These are phyloP conservation scores for Tuta absoluta DNA, from an alignment of 2,888 invertebrate species.

Conservation along the genomic window DNA sequence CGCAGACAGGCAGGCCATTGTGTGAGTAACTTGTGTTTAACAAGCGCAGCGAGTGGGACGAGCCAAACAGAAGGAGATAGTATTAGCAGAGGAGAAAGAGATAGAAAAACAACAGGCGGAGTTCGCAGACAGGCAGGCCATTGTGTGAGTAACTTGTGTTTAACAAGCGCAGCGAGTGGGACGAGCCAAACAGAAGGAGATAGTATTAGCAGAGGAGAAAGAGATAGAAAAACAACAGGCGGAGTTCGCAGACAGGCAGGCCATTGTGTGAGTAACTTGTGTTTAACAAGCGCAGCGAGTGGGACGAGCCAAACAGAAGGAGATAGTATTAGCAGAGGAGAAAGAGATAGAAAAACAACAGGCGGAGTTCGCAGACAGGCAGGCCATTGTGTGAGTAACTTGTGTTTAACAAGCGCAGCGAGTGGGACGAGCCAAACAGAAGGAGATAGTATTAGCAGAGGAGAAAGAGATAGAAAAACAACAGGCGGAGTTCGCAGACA, in stretches of 20 bases:
- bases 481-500: slow-evolving; percentile 45
- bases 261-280: slow-evolving; percentile 50
- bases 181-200: too few relatives aligned
- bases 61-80: too few relatives aligned
- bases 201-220: too few relatives aligned
- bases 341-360: slow-evolving; percentile 51
- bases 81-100: too few relatives aligned
- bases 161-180: too few relatives aligned
- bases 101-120: too few relatives aligned
- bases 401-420: slow-evolving; percentile 71
- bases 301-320: slow-evolving; percentile 73
- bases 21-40: slow-evolving; percentile 46
- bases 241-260: slow-evolving; percentile 46
- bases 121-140: too few relatives aligned
- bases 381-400: slow-evolving; percentile 50
- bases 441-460: slow-evolving; percentile 65
- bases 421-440: slow-evolving; percentile 75
- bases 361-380: slow-evolving; percentile 49
- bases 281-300: slow-evolving; percentile 74
- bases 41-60: too few relatives aligned
- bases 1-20: slow-evolving; percentile 48
- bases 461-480: slow-evolving; percentile 58
- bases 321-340: slow-evolving; percentile 70
- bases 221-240: slow-evolving; percentile 51
- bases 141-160: too few relatives aligned